Conservation (phyloP, 1,140 invertebrate species). For the Idris sp. region DNA sequence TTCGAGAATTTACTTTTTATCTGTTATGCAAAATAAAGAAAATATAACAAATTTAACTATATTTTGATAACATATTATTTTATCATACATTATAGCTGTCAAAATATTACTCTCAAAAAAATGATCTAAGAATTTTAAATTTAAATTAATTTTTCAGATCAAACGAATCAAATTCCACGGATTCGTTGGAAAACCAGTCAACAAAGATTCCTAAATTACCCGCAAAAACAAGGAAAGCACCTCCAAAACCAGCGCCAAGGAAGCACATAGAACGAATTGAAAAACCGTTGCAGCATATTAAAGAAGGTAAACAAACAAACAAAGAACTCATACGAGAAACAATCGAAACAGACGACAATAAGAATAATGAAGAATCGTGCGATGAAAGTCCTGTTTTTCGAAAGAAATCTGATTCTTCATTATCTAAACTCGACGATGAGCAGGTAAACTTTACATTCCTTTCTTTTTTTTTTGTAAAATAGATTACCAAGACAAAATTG, state of each 20-base stretch:
- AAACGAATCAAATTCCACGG: constrained; percentile 70
- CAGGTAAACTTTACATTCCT: too few relatives aligned
- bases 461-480: too few relatives aligned
- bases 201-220: constrained; percentile 67
- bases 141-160: constrained; percentile 53
- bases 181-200: constrained; percentile 65
- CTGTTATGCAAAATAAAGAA: too few relatives aligned
- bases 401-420: constrained; percentile 77
- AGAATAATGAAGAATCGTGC: constrained; percentile 60
- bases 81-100: too few relatives aligned
- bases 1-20: too few relatives aligned
- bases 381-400: constrained; percentile 74
- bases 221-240: constrained; percentile 67
- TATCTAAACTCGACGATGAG: constrained; percentile 84
- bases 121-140: too few relatives aligned
- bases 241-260: constrained; percentile 72
- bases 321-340: constrained; percentile 3
- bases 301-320: constrained; percentile 67
- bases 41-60: too few relatives aligned
- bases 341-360: constrained; percentile 40
- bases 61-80: too few relatives aligned
- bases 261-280: constrained; percentile 70
- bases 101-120: too few relatives aligned
- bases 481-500: too few relatives aligned
- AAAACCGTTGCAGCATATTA: constrained; percentile 78